Percentiles rank a stretch among this genome's conserved stretches.
Evolutionary conservation across 2,797 vertebrate species (phyloP).

Genomic region (Dendrocincla fuliginosa): DNA sequence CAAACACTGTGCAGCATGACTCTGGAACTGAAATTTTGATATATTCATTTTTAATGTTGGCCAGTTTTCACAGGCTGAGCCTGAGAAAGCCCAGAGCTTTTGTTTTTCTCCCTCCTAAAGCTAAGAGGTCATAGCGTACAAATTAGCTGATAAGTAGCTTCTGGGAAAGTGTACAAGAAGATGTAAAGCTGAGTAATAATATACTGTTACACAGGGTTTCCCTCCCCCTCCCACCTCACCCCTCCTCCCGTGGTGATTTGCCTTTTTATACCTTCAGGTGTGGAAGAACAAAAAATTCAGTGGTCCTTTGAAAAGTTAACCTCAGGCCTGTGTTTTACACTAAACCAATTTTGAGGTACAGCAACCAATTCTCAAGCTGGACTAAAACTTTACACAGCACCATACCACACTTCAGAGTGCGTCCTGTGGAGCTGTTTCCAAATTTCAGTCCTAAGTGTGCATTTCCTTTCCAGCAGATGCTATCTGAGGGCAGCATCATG

Average conservation of each 20-base stretch:
- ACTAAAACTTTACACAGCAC: background rate
- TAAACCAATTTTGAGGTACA: background rate
- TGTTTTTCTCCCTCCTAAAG: background rate
- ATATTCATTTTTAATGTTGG: background rate
- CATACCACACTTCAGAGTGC: background rate
- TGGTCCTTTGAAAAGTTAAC: background rate
- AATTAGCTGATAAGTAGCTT: background rate
- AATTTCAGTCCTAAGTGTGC: background rate
- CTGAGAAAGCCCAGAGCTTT: background rate
- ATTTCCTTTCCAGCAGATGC: background rate
- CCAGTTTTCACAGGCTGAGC: background rate
- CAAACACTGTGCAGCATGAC: rapidly evolving
- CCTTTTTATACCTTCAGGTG: background rate
- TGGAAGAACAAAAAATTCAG: background rate
- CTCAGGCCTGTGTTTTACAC: background rate
- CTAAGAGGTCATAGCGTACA: background rate
- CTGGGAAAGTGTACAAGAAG: background rate
- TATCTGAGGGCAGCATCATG: background rate
- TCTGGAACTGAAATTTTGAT: background rate
- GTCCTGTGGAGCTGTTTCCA: background rate
- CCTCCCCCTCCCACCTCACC: background rate
- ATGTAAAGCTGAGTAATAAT: background rate
- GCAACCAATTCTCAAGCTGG: background rate
- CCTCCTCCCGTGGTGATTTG: background rate
- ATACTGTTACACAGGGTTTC: background rate